Conservation (phyloP, 2,888 invertebrate species). For the Alcis repandata region DNA sequence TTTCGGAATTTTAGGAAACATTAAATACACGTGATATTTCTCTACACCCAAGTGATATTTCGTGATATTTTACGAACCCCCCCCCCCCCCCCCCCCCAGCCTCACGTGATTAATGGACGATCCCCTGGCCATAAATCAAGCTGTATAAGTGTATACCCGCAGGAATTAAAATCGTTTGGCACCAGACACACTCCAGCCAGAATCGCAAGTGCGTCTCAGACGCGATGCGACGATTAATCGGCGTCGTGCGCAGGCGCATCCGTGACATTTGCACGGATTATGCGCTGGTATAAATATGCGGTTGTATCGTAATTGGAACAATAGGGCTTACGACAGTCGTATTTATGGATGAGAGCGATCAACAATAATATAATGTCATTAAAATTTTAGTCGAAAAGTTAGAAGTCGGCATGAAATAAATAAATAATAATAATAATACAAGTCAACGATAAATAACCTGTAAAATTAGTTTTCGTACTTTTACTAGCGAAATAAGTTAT, state of each 20-base stretch:
- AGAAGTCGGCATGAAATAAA: background rate
- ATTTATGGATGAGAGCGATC: slow-evolving; percentile 31
- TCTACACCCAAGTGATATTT: too few species aligned
- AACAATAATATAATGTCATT: background rate
- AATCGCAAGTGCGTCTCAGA: slow-evolving; percentile 51
- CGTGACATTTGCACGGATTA: slow-evolving; percentile 59
- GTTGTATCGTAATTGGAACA: slow-evolving; percentile 42
- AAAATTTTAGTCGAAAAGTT: slow-evolving; percentile 1
- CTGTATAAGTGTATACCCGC: background rate
- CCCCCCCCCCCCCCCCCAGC: too few species aligned
- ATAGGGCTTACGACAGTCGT: slow-evolving; percentile 43
- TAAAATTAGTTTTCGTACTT: too few species aligned
- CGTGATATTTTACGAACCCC: too few species aligned
- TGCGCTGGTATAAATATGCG: slow-evolving; percentile 41
- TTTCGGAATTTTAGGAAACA: too few species aligned
- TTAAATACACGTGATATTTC: too few species aligned
- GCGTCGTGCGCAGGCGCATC: slow-evolving; percentile 42
- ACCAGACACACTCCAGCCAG: slow-evolving; percentile 41
- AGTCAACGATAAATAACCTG: too few species aligned
- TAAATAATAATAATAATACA: background rate
- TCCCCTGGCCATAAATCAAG: background rate
- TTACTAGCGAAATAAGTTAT: too few species aligned
- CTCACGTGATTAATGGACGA: too few species aligned
- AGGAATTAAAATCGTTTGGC: slow-evolving; percentile 38
- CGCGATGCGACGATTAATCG: slow-evolving; percentile 63